These are phyloP conservation scores for Clostera curtula DNA, from an alignment of 2,888 invertebrate genomes.

Conservation along the genomic window DNA sequence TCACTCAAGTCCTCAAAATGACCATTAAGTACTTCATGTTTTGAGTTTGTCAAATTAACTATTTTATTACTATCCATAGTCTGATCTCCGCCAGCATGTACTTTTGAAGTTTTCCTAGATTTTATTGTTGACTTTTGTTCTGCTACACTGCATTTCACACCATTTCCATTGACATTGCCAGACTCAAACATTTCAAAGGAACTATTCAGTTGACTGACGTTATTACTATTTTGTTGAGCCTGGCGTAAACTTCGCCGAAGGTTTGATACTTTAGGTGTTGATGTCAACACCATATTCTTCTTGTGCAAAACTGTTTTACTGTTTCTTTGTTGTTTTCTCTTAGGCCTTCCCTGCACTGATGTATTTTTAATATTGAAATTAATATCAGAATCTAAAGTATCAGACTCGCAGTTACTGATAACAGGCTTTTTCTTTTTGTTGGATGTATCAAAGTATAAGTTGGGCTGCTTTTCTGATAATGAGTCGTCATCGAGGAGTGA, in stretches of 20 bases:
- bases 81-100: conserved; percentile 27
- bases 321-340: conserved; percentile 39
- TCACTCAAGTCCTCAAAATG: conserved; percentile 64
- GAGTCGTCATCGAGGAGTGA: conserved; percentile 49
- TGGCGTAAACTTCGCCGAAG: conserved; percentile 53
- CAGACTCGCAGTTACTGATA: conserved; percentile 39
- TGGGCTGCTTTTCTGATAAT: conserved; percentile 38
- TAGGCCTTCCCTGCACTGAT: conserved; percentile 39
- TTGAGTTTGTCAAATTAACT: conserved; percentile 20
- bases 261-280: conserved; percentile 45
- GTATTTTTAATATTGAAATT: conserved; percentile 56
- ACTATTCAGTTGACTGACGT: conserved; percentile 39
- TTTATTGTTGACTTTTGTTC: conserved; percentile 19
- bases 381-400: conserved; percentile 41
- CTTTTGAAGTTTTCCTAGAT: conserved; percentile 18
- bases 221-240: conserved; percentile 34
- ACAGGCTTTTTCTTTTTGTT: conserved; percentile 31
- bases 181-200: conserved; percentile 42
- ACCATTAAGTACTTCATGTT: conserved; percentile 33
- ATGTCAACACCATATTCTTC: conserved; percentile 50
- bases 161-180: conserved; percentile 30
- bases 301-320: conserved; percentile 34
- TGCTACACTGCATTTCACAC: conserved; percentile 17
- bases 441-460: conserved; percentile 51
- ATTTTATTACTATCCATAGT: conserved; percentile 22